These are phyloP conservation scores for Xestobium rufovillosum DNA, from an alignment of 2,888 invertebrate genomes.

Conservation along the genomic window DNA sequence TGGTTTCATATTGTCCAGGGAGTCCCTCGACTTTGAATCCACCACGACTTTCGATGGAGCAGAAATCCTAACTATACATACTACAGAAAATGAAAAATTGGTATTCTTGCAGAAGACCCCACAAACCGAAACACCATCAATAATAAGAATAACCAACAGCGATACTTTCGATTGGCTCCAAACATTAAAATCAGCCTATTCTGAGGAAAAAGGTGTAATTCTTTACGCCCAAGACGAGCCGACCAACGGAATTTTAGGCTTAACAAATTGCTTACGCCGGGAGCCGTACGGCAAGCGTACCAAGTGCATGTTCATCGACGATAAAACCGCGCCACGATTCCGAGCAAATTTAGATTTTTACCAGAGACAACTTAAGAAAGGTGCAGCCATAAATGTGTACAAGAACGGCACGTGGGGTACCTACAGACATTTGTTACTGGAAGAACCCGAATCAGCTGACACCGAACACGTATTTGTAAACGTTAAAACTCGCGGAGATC, in stretches of 20 bases:
- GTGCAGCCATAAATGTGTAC: slow-evolving; percentile 71
- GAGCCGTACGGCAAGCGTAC: slow-evolving; percentile 48
- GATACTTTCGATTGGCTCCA: slow-evolving; percentile 49
- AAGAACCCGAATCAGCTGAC: slow-evolving; percentile 38
- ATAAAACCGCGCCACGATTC: slow-evolving; percentile 60
- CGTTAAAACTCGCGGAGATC: slow-evolving; percentile 71
- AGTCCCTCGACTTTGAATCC: slow-evolving; percentile 47
- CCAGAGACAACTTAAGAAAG: slow-evolving; percentile 56
- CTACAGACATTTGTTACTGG: slow-evolving; percentile 62
- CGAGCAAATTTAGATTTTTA: slow-evolving; percentile 57
- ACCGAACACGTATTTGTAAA: slow-evolving; percentile 74
- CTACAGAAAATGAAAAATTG: slow-evolving; percentile 47
- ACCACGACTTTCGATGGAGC: no score
- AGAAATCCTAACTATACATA: slow-evolving; percentile 47
- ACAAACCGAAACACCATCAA: no score
- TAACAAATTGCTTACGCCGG: slow-evolving; percentile 59
- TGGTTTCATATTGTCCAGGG: slow-evolving; percentile 57
- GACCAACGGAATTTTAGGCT: slow-evolving; percentile 67
- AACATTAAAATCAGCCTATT: slow-evolving; percentile 35
- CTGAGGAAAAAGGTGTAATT: slow-evolving; percentile 48
- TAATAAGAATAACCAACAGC: background rate
- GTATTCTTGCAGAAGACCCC: slow-evolving; percentile 43
- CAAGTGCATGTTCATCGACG: slow-evolving; percentile 51
- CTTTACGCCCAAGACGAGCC: slow-evolving; percentile 57
- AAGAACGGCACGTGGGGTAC: slow-evolving; percentile 54